Evolutionary conservation across 2,797 vertebrate species (phyloP).

Genomic region (Amazona ochrocephala): DNA sequence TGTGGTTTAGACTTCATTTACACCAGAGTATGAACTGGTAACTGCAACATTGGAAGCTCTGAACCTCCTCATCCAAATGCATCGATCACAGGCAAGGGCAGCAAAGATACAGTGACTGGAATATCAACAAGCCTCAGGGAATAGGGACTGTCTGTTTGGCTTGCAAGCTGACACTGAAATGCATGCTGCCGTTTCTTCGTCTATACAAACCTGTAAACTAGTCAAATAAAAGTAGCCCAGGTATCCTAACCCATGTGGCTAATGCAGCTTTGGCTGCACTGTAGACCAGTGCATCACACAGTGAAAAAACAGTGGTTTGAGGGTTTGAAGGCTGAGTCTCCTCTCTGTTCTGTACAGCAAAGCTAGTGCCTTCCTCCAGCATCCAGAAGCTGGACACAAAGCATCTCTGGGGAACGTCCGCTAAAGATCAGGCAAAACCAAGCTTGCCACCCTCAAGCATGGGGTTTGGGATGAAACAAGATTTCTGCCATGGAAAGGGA

Average conservation of each 20-base stretch:
- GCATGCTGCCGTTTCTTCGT: neutral
- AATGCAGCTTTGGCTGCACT: neutral
- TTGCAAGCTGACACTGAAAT: neutral
- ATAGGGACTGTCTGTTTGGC: neutral
- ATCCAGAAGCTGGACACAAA: neutral
- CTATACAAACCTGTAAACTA: neutral
- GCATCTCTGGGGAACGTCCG: neutral
- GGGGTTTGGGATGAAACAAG: neutral
- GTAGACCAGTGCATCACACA: neutral
- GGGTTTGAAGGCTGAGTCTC: neutral
- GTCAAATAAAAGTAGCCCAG: neutral
- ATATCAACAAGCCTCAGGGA: neutral
- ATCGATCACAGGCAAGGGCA: neutral
- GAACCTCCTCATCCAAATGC: neutral
- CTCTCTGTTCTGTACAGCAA: neutral
- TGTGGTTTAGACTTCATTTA: neutral
- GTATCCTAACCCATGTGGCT: neutral
- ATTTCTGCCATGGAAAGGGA: neutral
- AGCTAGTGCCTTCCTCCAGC: neutral
- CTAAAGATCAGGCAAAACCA: neutral
- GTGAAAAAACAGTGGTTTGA: rapidly evolving
- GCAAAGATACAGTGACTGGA: neutral
- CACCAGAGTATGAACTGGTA: neutral
- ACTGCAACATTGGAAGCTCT: neutral
- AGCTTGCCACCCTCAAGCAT: neutral